A percentile compares a stretch with the other conserved stretches of the same genome.
Evolutionary conservation across 2,888 invertebrate genomes (phyloP).

Genomic region (Timema cristinae): DNA sequence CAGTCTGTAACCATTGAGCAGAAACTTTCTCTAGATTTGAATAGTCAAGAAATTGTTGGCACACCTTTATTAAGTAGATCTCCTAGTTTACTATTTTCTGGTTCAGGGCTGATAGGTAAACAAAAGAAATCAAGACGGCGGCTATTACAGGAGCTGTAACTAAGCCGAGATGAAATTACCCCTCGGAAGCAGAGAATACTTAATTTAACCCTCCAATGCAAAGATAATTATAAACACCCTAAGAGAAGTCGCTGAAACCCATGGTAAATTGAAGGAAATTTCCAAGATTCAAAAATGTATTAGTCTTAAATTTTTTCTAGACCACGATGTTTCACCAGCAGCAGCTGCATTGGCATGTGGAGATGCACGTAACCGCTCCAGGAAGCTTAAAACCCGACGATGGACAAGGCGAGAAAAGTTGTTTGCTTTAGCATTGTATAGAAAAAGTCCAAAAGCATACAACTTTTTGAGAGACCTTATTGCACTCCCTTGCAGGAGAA

Average conservation of each 20-base stretch:
- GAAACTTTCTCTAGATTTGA: background rate
- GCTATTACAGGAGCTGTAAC: background rate
- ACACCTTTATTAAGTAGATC: background rate
- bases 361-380: background rate
- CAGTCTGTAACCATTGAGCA: background rate
- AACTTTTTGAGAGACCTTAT: background rate
- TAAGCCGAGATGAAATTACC: background rate
- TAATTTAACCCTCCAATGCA: background rate
- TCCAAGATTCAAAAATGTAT: background rate
- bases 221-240: background rate
- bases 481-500: background rate
- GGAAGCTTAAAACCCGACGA: background rate
- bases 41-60: background rate
- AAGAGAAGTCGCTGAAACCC: background rate
- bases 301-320: background rate
- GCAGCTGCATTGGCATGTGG: constrained; percentile 2
- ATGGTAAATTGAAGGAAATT: background rate
- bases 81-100: background rate
- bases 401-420: constrained; percentile 1
- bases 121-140: background rate
- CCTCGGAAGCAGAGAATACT: background rate
- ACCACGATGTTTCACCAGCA: constrained; percentile 2
- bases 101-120: background rate
- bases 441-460: background rate
- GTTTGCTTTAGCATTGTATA: background rate